A percentile compares a stretch with the other conserved stretches of the same genome.
Conservation (phyloP, 2,888 invertebrate species). For the Alsophila aescularia region DNA sequence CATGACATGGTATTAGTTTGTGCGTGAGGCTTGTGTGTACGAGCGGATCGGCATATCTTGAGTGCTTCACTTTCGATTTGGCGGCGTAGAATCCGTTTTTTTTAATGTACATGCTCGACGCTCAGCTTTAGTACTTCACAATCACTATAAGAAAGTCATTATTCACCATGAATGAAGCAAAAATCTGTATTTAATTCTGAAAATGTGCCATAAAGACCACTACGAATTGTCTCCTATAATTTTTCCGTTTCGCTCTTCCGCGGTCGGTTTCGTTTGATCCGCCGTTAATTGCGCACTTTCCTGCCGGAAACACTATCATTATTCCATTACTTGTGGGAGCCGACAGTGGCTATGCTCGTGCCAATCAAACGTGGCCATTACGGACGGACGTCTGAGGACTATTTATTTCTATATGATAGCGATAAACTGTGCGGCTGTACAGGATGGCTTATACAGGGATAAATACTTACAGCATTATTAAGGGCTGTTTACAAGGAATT, state of each 20-base stretch:
- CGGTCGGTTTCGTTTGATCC: slow-evolving; percentile 47
- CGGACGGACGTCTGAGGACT: background rate
- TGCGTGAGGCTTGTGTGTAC: no score
- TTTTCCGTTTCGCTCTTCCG: slow-evolving; percentile 15
- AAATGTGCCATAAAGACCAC: background rate
- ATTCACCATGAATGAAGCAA: background rate
- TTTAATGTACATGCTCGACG: no score
- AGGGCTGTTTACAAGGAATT: background rate
- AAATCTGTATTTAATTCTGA: slow-evolving; percentile 1
- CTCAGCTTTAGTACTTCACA: background rate
- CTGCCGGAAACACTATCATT: slow-evolving; percentile 47
- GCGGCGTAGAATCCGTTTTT: no score
- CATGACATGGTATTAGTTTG: no score
- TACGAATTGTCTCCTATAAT: background rate
- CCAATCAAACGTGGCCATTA: slow-evolving; percentile 23
- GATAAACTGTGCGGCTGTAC: slow-evolving; percentile 5
- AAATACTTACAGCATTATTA: background rate
- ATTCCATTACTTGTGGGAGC: slow-evolving; percentile 41
- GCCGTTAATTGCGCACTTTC: slow-evolving; percentile 49
- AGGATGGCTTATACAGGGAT: background rate
- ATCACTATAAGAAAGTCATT: no score
- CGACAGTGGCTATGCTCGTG: slow-evolving; percentile 9
- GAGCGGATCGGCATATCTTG: no score
- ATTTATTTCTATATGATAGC: slow-evolving; percentile 19
- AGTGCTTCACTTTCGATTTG: no score